Percentiles rank a stretch among this genome's conserved stretches.
These are phyloP conservation scores for Myotis daubentonii DNA, from an alignment of 2,797 vertebrate species.

Conservation along the genomic window DNA sequence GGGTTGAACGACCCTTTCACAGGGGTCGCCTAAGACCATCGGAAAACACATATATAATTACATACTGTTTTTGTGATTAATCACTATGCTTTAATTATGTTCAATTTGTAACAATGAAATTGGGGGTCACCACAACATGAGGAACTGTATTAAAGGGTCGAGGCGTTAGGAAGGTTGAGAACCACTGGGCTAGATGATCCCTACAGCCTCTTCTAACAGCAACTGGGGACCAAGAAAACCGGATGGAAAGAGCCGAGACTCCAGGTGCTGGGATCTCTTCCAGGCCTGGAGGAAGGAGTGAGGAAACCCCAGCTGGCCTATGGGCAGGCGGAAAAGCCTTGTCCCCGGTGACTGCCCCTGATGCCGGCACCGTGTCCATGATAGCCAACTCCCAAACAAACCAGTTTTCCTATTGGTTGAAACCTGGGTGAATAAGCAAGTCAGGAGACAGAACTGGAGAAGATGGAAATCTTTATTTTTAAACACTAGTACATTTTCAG, in stretches of 20 bases:
- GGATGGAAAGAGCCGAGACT: not conserved
- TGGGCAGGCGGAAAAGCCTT: not conserved
- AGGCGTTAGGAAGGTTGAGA: too few relatives aligned
- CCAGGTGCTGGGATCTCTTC: not conserved
- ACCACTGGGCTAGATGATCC: not conserved
- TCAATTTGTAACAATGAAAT: too few relatives aligned
- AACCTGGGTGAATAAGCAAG: slow-evolving; percentile 62
- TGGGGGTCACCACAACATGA: too few relatives aligned
- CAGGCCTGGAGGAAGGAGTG: not conserved
- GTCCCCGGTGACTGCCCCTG: not conserved
- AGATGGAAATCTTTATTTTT: slow-evolving; percentile 83
- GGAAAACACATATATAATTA: too few relatives aligned
- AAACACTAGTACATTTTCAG: slow-evolving; percentile 82
- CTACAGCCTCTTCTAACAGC: not conserved
- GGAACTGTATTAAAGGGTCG: too few relatives aligned
- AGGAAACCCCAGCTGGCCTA: not conserved
- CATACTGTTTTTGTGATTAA: too few relatives aligned
- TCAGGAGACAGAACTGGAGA: slow-evolving; percentile 68
- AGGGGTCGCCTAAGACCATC: too few relatives aligned
- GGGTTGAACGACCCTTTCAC: too few relatives aligned
- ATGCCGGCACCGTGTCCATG: not conserved
- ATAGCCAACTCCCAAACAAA: not conserved
- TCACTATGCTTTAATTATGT: too few relatives aligned
- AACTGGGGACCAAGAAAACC: not conserved
- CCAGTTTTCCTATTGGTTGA: slow-evolving; percentile 31